phyloP scores from a whole-genome alignment of 2,888 invertebrate genomes.

The Nasonovia ribisnigri region DNA sequence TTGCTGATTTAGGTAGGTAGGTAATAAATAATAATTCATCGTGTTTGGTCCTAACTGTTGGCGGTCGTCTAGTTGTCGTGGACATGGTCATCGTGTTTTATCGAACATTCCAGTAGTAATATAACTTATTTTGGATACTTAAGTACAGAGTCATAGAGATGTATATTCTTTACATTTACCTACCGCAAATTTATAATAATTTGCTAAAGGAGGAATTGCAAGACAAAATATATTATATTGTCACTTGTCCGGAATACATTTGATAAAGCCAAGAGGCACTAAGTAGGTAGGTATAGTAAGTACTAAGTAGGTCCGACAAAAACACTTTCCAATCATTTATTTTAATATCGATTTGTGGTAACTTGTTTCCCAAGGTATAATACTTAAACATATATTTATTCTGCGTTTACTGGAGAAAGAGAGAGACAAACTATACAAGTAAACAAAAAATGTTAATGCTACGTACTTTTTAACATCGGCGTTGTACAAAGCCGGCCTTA shows the following conservation, averaged over 20 bases:
- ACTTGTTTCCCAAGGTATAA: not conserved
- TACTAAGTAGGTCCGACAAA: no score
- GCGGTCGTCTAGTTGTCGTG: not conserved
- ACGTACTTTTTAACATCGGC: not conserved
- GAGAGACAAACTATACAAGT: not conserved
- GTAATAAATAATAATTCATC: not conserved
- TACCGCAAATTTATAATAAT: not conserved
- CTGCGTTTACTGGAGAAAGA: not conserved
- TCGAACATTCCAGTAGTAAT: not conserved
- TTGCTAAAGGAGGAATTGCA: not conserved
- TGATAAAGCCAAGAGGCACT: not conserved
- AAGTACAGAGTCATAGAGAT: not conserved
- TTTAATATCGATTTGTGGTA: not conserved
- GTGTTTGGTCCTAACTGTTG: not conserved
- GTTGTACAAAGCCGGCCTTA: not conserved
- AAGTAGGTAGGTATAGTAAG: not conserved
- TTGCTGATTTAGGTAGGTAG: not conserved
- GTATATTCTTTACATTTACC: not conserved
- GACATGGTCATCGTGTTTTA: not conserved
- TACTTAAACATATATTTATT: not conserved
- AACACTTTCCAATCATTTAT: not conserved
- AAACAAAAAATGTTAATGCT: not conserved
- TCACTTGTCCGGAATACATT: not conserved
- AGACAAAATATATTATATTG: not conserved
- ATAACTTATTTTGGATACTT: not conserved